These are phyloP conservation scores for Caenorhabditis virilis DNA, from an alignment of 2,888 invertebrate genomes.

Conservation along the genomic window DNA sequence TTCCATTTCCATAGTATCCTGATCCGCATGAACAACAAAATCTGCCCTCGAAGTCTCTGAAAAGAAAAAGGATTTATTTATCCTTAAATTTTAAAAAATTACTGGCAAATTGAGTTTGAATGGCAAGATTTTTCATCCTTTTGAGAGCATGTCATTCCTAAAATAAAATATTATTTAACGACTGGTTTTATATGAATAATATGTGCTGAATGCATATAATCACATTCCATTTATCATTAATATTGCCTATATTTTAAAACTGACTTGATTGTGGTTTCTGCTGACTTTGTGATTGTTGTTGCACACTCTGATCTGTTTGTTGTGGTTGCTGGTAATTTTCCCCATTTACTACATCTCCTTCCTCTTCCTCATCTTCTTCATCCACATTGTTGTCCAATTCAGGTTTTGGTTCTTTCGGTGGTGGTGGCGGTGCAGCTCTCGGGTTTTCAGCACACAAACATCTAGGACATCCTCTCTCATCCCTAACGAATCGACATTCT, in stretches of 20 bases:
- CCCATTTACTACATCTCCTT: too few relatives aligned
- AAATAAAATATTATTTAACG: too few relatives aligned
- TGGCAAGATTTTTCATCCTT: slow-evolving; percentile 32
- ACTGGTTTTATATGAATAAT: too few relatives aligned
- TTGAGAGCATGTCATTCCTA: slow-evolving; percentile 30
- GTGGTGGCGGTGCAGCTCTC: slow-evolving; percentile 3
- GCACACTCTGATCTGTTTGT: too few relatives aligned
- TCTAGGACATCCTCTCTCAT: slow-evolving; percentile 58
- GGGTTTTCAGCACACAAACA: slow-evolving; percentile 60
- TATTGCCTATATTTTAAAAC: too few relatives aligned
- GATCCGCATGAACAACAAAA: slow-evolving; percentile 85
- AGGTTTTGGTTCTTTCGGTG: slow-evolving; percentile 14
- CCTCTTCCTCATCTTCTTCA: slow-evolving; percentile 11
- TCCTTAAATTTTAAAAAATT: neutral
- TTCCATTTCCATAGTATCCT: slow-evolving; percentile 89
- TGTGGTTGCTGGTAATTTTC: too few relatives aligned
- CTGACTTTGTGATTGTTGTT: too few relatives aligned
- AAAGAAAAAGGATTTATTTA: slow-evolving; percentile 70
- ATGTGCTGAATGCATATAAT: too few relatives aligned
- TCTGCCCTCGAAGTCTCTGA: slow-evolving; percentile 82
- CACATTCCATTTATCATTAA: too few relatives aligned
- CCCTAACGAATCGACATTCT: slow-evolving; percentile 55
- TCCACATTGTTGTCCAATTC: slow-evolving; percentile 23
- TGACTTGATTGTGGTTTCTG: too few relatives aligned
- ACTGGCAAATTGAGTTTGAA: slow-evolving; percentile 28